Conservation (phyloP, 2,113 vertebrate genomes). For the Albula goreensis region DNA sequence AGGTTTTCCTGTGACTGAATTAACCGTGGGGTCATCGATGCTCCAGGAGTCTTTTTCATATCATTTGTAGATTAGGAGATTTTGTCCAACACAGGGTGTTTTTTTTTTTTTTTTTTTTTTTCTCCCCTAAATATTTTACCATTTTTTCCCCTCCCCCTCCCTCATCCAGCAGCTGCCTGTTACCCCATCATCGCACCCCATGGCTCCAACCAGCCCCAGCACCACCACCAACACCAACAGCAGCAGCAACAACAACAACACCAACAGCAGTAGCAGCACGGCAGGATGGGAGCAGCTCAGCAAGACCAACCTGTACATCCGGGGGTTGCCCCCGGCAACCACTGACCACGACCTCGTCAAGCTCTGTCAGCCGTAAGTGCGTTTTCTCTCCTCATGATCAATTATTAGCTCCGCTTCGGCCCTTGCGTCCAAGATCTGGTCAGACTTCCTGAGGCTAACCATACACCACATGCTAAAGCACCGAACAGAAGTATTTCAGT, state of each 20-base stretch:
- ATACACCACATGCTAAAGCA: not conserved
- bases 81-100: too few relatives aligned
- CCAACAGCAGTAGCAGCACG: conserved; percentile 89
- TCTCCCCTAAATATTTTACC: not conserved
- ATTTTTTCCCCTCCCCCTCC: not conserved
- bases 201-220: conserved; percentile 98
- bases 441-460: not conserved
- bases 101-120: not conserved
- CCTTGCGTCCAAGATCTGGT: not conserved
- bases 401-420: not conserved
- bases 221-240: conserved; percentile 88
- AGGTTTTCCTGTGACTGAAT: not conserved
- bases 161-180: conserved; percentile 74
- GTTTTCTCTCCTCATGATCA: not conserved
- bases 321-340: conserved; percentile 92
- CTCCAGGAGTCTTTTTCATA: not conserved
- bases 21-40: not conserved
- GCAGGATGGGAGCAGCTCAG: conserved; percentile 99
- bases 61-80: not conserved
- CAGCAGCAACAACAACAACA: conserved; percentile 89
- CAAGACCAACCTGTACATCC: conserved; percentile 99
- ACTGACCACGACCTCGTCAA: conserved; percentile 98
- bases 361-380: conserved; percentile 97
- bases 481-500: not conserved
- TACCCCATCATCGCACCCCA: conserved; percentile 86